Evolutionary conservation across 1,140 invertebrate genomes (phyloP), one percentile per base, ranked within the genome.

Genomic region (Thalassaphorura encarpata): DNA sequence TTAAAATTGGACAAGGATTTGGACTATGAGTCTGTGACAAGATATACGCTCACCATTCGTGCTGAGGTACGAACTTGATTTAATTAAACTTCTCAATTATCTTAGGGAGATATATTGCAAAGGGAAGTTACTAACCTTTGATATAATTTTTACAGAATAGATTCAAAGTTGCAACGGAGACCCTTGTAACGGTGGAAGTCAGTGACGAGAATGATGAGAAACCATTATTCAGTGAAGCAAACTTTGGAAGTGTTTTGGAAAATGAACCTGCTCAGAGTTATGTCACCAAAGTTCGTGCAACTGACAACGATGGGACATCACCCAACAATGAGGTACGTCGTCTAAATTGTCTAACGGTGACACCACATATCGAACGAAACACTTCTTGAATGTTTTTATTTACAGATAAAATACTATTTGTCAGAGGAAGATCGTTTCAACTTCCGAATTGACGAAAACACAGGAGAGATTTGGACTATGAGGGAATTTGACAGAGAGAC

Each of bases 161-260:
- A 66, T 84, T 83, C 66, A 80, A 81, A 66, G 71, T 89, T 66
- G 83, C 81, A 6, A 80, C 84, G 8, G 85, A 88, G 72, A 84
- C 82, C 3, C 78, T 80, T 41, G 76, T 92, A 4, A 80, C 81
- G 53, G 83, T 92, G 23, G 78, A 83, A 67, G 76, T 90, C 1
- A 73, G 80, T 66, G 89, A 92, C 66, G 87, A 89, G 0, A 93
- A 92, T 66, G 89, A 92, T 68, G 86, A 89, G 66, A 85, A 56
- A 61, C 89, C 89, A 0, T 79, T 79, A 55, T 91, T 91, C 67
- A 82, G 77, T 15, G 84, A 88, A 70, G 77, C 85, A 15, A 76
- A 82, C 61, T 79, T 78, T 43, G 87, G 84, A 2, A 85, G 78
- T 70, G 87, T 90, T 5, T 68, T 87, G 59, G 89, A 90, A 75